Evolutionary conservation across 37 sponge, comb jelly and placozoan species (phyloP), one percentile per base, ranked within the genome.

Genomic region (Eunapius fragilis): DNA sequence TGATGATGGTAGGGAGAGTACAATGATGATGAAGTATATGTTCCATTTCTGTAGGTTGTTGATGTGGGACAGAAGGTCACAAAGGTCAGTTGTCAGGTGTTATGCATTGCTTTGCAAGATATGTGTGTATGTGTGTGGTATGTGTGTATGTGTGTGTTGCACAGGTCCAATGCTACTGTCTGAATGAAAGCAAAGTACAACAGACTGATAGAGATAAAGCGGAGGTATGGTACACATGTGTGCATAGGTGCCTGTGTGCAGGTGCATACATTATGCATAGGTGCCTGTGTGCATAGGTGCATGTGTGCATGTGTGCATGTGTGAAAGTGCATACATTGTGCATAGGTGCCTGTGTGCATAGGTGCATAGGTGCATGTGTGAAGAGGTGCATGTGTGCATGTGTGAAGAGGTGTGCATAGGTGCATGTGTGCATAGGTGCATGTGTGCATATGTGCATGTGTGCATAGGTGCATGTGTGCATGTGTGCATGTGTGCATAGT

Each of bases 151-250:
- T 71, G 36, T 33, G 19, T 34, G 45, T 70, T 30, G 13, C 37
- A 28, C 41, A 86, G 87, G 45, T 88, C 22, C 82, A 83, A 33
- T 82, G 71, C 22, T 88, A 78, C 89, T 88, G 89, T 69, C 32
- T 88, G 24, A 82, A 88, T 77, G 78, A 88, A 74, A 78, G 83
- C 47, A 86, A 86, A 86, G 69, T 10, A 50, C 85, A 77, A 26
- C 83, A 58, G 58, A 11, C 22, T 58, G 58, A 58, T 1, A 58
- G 58, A 58, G 58, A 58, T 17, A 58, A 11, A 58, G 58, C 58
- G 14, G 58, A 58, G 58, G 58, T 58, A 58, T 58, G 14, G 58
- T 4, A n/a, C n/a, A n/a, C n/a, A n/a, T n/a, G n/a, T n/a, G n/a
- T n/a, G n/a, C n/a, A n/a, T n/a, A n/a, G n/a, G n/a, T n/a, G n/a